Conservation (phyloP, 2,888 invertebrate genomes). For the Aethes cnicana region DNA sequence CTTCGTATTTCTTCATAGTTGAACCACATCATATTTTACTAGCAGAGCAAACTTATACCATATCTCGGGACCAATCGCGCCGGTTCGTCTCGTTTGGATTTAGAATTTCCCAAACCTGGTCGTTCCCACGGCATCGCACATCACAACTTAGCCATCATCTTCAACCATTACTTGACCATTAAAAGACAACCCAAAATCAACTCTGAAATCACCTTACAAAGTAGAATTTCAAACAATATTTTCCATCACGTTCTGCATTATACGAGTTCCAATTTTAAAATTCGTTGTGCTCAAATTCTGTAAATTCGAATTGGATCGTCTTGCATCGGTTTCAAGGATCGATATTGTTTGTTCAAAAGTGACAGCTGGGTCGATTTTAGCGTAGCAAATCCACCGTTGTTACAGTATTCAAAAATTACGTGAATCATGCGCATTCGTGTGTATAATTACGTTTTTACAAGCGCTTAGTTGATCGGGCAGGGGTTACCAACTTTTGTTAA, state of each 20-base stretch:
- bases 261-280: slow-evolving; percentile 54
- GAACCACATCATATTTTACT: slow-evolving; percentile 36
- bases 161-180: slow-evolving; percentile 39
- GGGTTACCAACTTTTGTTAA: slow-evolving; percentile 45
- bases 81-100: slow-evolving; percentile 59
- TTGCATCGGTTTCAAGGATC: slow-evolving; percentile 9
- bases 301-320: slow-evolving; percentile 34
- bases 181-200: slow-evolving; percentile 38
- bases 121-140: slow-evolving; percentile 74
- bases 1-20: slow-evolving; percentile 17
- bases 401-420: slow-evolving; percentile 68
- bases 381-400: slow-evolving; percentile 54
- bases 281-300: slow-evolving; percentile 33
- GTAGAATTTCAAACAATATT: slow-evolving; percentile 30
- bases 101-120: slow-evolving; percentile 60
- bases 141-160: slow-evolving; percentile 57
- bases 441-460: slow-evolving; percentile 69
- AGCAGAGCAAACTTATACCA: slow-evolving; percentile 39
- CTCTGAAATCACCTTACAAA: slow-evolving; percentile 34
- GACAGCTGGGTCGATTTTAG: slow-evolving; percentile 46
- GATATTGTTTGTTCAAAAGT: slow-evolving; percentile 32
- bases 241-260: slow-evolving; percentile 53
- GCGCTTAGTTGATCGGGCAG: slow-evolving; percentile 60
- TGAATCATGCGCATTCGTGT: slow-evolving; percentile 72
- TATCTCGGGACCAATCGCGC: slow-evolving; percentile 62